Conservation (phyloP, 2,888 invertebrate genomes). For the Macrophya alboannulata region DNA sequence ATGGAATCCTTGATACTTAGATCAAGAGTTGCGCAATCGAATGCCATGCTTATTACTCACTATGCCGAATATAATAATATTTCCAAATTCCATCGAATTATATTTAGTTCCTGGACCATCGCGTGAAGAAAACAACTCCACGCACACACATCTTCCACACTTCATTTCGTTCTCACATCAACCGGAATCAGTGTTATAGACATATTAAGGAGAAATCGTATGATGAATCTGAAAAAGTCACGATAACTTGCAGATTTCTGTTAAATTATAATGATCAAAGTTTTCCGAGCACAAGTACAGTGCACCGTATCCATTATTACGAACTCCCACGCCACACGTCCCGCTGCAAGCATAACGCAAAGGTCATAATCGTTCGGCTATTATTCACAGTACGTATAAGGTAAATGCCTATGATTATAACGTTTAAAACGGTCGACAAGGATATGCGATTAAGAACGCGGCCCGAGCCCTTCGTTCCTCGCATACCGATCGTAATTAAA, state of each 20-base stretch:
- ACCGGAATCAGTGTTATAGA: neutral
- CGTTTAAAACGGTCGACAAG: slow-evolving; percentile 14
- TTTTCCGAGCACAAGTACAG: neutral
- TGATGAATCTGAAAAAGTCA: neutral
- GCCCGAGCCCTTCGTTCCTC: neutral
- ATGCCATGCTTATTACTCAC: slow-evolving; percentile 46
- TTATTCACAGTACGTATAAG: slow-evolving; percentile 19
- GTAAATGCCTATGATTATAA: slow-evolving; percentile 23
- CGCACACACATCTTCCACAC: neutral
- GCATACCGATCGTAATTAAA: neutral
- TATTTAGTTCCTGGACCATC: slow-evolving; percentile 21
- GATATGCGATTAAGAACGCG: neutral
- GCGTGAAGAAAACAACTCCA: neutral
- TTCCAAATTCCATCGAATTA: slow-evolving; percentile 24
- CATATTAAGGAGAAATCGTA: neutral
- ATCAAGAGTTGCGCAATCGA: slow-evolving; percentile 67
- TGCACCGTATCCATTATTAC: slow-evolving; percentile 9
- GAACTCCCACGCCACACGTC: neutral
- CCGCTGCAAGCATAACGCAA: slow-evolving; percentile 9
- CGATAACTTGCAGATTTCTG: neutral
- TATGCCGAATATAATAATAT: slow-evolving; percentile 12
- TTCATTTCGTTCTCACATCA: neutral
- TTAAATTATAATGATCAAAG: slow-evolving; percentile 1
- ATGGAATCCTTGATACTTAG: slow-evolving; percentile 69
- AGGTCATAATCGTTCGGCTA: slow-evolving; percentile 33